Conservation (phyloP, 1,140 invertebrate genomes). For the Drosophila gunungcola region DNA sequence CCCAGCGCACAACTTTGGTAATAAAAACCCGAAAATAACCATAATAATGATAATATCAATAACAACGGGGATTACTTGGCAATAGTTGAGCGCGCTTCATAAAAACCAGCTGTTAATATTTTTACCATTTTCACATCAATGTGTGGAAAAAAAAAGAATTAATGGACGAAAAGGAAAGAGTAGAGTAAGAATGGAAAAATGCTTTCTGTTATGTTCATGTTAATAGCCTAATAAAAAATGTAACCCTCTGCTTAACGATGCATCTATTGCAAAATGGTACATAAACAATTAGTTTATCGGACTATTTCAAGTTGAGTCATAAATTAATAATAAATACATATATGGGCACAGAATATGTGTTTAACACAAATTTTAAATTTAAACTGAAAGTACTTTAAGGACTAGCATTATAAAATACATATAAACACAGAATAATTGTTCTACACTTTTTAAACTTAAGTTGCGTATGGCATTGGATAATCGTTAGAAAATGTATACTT, state of each 20-base stretch:
- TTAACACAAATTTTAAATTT: no score
- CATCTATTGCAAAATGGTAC: conserved; percentile 60
- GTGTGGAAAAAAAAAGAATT: conserved; percentile 24
- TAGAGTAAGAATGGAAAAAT: conserved; percentile 19
- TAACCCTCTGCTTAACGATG: conserved; percentile 57
- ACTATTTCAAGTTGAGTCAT: conserved; percentile 3
- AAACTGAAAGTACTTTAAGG: no score
- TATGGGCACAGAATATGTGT: background rate
- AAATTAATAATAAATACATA: background rate
- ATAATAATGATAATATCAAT: conserved; percentile 68
- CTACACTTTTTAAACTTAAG: no score
- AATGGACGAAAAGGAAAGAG: background rate
- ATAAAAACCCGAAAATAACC: conserved; percentile 70
- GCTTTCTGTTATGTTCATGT: conserved; percentile 32
- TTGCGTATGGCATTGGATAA: no score
- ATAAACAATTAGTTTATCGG: conserved; percentile 62
- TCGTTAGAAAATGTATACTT: no score
- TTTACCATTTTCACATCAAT: conserved; percentile 55
- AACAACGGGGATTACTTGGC: conserved; percentile 60
- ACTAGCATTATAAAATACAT: no score
- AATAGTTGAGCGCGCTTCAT: conserved; percentile 67
- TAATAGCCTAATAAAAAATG: conserved; percentile 63
- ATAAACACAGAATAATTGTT: no score
- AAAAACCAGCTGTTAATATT: conserved; percentile 74
- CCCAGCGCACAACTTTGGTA: conserved; percentile 50